Conservation (phyloP, 1,140 invertebrate species). For the Cephus cinctus region DNA sequence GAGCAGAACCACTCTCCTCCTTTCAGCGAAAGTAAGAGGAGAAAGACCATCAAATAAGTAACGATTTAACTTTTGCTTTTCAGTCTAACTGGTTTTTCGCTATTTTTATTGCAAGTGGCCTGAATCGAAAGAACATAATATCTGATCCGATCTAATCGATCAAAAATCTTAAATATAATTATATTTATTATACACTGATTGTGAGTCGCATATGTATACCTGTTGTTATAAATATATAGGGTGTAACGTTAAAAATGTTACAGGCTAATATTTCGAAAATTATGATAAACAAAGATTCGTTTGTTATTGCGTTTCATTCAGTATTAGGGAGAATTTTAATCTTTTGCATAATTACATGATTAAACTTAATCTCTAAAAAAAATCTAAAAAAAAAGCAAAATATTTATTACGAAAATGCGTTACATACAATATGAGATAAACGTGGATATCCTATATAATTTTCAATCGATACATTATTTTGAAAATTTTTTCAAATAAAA, state of each 20-base stretch:
- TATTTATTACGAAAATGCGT: background rate
- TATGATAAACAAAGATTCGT: too few species aligned
- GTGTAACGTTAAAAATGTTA: too few species aligned
- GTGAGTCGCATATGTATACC: slow-evolving; percentile 17
- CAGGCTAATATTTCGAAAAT: too few species aligned
- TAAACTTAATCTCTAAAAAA: background rate
- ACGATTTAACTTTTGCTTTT: slow-evolving; percentile 42
- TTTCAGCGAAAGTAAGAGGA: slow-evolving; percentile 33
- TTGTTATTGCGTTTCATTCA: too few species aligned
- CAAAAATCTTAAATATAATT: slow-evolving; percentile 18
- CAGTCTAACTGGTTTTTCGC: slow-evolving; percentile 29
- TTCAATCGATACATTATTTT: background rate
- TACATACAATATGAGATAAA: too few species aligned
- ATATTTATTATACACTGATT: slow-evolving; percentile 23
- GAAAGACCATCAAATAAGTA: slow-evolving; percentile 31
- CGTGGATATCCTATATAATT: background rate
- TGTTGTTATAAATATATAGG: too few species aligned
- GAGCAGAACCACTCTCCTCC: background rate
- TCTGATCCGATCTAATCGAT: too few species aligned
- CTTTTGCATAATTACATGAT: background rate
- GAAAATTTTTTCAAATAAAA: background rate
- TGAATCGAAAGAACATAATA: slow-evolving; percentile 11
- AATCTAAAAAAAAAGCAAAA: background rate
- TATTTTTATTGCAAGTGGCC: slow-evolving; percentile 19
- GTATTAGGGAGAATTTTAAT: too few species aligned